Percentiles rank a stretch among this genome's conserved stretches.
Conservation (phyloP, 2,888 invertebrate genomes). For the Megalurothrips usitatus region DNA sequence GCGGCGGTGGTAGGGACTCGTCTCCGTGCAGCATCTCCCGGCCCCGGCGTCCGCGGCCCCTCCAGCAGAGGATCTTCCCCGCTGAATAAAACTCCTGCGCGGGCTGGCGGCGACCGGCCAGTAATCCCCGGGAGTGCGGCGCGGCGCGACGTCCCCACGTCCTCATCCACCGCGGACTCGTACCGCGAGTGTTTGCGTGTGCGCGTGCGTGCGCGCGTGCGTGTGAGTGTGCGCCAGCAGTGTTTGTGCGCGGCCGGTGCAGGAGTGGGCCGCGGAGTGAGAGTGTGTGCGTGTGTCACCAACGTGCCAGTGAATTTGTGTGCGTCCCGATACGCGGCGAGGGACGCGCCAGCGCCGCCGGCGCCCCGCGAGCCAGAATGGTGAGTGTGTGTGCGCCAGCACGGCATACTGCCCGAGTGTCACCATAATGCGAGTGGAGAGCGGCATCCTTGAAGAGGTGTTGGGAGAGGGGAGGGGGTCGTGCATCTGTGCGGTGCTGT, state of each 20-base stretch:
- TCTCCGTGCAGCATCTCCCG: neutral
- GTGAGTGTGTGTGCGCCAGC: neutral
- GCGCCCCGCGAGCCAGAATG: neutral
- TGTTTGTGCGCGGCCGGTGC: neutral
- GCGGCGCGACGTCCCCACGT: neutral
- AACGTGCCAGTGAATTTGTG: neutral
- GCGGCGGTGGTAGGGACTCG: neutral
- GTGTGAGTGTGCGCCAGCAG: neutral
- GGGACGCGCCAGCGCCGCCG: neutral
- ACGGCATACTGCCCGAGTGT: too few relatives aligned
- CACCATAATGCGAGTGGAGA: slow-evolving; percentile 34
- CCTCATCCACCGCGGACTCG: neutral
- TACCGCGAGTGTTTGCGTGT: neutral
- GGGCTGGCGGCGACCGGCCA: neutral
- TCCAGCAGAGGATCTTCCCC: neutral
- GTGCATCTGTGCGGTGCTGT: too few relatives aligned
- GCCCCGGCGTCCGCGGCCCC: too few relatives aligned
- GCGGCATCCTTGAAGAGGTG: slow-evolving; percentile 37
- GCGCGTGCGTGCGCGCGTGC: neutral
- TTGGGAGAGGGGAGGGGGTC: slow-evolving; percentile 31
- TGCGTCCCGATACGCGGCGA: neutral
- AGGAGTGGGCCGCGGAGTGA: neutral
- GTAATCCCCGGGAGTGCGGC: neutral
- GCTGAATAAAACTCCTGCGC: slow-evolving; percentile 8
- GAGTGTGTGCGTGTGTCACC: too few relatives aligned